Evolutionary conservation across 1,140 invertebrate species (phyloP).

Genomic region (Marisa cornuarietis): DNA sequence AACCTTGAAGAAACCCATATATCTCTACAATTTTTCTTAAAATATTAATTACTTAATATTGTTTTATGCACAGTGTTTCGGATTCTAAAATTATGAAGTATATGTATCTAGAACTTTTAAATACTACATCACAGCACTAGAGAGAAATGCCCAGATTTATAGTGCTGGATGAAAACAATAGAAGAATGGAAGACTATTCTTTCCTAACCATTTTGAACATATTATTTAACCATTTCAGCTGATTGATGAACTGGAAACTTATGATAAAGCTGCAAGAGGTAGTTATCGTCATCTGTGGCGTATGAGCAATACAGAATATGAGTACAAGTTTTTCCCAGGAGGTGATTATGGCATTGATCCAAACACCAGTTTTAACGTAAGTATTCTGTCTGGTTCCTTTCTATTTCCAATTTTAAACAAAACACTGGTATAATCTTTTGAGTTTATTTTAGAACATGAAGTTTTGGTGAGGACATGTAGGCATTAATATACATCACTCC

Average conservation of each 20-base stretch:
- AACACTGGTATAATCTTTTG: too few relatives aligned
- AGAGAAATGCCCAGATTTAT: too few relatives aligned
- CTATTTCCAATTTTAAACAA: too few relatives aligned
- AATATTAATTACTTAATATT: neutral
- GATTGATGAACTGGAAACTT: constrained; percentile 86
- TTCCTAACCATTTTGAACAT: neutral
- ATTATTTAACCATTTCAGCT: constrained; percentile 68
- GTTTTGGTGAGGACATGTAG: too few relatives aligned
- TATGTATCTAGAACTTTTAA: too few relatives aligned
- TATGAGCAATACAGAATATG: constrained; percentile 85
- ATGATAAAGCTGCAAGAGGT: constrained; percentile 85
- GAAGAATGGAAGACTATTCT: too few relatives aligned
- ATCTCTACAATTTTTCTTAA: neutral
- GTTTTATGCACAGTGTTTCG: neutral
- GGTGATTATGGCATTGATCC: constrained; percentile 92
- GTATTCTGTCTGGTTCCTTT: neutral
- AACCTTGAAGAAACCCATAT: constrained; percentile 27
- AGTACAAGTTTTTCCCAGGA: constrained; percentile 85
- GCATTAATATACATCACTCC: too few relatives aligned
- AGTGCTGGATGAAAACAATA: too few relatives aligned
- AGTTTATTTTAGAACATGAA: too few relatives aligned
- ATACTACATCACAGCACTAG: too few relatives aligned
- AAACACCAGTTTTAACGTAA: constrained; percentile 86
- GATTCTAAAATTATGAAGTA: too few relatives aligned
- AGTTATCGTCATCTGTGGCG: constrained; percentile 84